Evolutionary conservation across 1,140 invertebrate genomes (phyloP), one percentile per base, ranked within the genome.

Genomic region (Atopsyche davidsoni): DNA sequence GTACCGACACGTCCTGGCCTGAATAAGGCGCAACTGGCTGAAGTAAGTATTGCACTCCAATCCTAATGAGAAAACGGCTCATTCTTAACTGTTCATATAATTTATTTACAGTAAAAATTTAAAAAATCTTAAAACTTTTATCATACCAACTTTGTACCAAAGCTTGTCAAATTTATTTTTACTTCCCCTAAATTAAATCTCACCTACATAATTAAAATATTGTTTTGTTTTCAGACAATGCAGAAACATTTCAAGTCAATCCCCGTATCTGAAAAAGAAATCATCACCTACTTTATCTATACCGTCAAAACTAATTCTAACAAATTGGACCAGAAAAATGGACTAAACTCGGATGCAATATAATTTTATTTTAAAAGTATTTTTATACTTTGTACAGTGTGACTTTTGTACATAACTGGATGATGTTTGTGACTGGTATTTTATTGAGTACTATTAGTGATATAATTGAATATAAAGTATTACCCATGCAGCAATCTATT

Each of bases 161-260:
- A 7, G 16, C 3, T 39, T 39, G 16, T 17, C n/a, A n/a, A n/a
- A n/a, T n/a, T n/a, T n/a, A n/a, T n/a, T n/a, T n/a, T n/a, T n/a
- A n/a, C n/a, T n/a, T n/a, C n/a, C n/a, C n/a, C n/a, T n/a, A n/a
- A n/a, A n/a, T n/a, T n/a, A n/a, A n/a, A n/a, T n/a, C n/a, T n/a
- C n/a, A 7, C 25, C 7, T 9, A 28, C 25, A 28, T 28, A 28
- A 39, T 39, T 17, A 7, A 9, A 7, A 7, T 39, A 17, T 9
- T 39, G 36, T 32, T 31, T 36, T 10, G 24, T 53, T 68, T 50
- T 62, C 78, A 96, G 92, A 83, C 83, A 22, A 78, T 97, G 19
- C 87, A 89, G 73, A 89, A 92, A 64, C 94, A 98, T 73, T 97
- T 98, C 69, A 91, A 91, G 66, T 85, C 89, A 40, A 90, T 97